Evolutionary conservation across 2,797 vertebrate species (phyloP).

Genomic region (Poeciliopsis presidionis): DNA sequence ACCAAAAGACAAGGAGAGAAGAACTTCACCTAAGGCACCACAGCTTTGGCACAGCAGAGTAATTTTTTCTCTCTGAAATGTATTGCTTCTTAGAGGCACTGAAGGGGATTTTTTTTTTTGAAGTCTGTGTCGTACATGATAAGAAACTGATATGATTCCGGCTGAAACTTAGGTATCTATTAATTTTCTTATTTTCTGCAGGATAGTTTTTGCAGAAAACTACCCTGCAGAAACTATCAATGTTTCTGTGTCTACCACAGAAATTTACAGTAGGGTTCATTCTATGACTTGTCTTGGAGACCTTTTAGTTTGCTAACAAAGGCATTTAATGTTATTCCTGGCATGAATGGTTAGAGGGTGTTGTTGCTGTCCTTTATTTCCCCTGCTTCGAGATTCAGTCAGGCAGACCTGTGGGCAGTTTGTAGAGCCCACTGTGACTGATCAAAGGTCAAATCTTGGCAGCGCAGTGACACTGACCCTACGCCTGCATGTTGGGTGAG

Average conservation of each 20-base stretch:
- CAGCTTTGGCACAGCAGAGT: slow-evolving; percentile 27
- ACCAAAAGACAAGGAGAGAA: neutral
- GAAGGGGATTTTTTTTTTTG: slow-evolving; percentile 8
- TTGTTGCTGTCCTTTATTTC: slow-evolving; percentile 38
- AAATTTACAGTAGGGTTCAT: slow-evolving; percentile 3
- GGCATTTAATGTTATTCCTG: slow-evolving; percentile 31
- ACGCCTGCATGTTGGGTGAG: slow-evolving; percentile 54
- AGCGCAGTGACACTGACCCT: slow-evolving; percentile 60
- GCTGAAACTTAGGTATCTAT: slow-evolving; percentile 9
- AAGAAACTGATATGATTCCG: slow-evolving; percentile 12
- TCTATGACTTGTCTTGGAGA: slow-evolving; percentile 16
- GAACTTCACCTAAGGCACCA: slow-evolving; percentile 19
- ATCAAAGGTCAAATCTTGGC: slow-evolving; percentile 71
- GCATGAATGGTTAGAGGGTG: slow-evolving; percentile 42
- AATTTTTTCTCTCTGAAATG: slow-evolving; percentile 29
- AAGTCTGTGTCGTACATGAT: slow-evolving; percentile 15
- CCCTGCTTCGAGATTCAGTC: slow-evolving; percentile 25
- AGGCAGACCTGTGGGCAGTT: slow-evolving; percentile 52
- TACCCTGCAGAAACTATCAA: too few relatives aligned
- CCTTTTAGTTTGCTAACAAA: slow-evolving; percentile 42
- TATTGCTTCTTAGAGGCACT: slow-evolving; percentile 27
- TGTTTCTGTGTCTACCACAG: neutral
- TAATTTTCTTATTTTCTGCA: slow-evolving; percentile 11
- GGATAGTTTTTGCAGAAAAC: slow-evolving; percentile 6
- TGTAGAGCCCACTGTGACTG: slow-evolving; percentile 47